A percentile compares a stretch with the other conserved stretches of the same genome.
These are phyloP conservation scores for Philypnodon macrostomus DNA, from an alignment of 2,797 vertebrate species.

Conservation along the genomic window DNA sequence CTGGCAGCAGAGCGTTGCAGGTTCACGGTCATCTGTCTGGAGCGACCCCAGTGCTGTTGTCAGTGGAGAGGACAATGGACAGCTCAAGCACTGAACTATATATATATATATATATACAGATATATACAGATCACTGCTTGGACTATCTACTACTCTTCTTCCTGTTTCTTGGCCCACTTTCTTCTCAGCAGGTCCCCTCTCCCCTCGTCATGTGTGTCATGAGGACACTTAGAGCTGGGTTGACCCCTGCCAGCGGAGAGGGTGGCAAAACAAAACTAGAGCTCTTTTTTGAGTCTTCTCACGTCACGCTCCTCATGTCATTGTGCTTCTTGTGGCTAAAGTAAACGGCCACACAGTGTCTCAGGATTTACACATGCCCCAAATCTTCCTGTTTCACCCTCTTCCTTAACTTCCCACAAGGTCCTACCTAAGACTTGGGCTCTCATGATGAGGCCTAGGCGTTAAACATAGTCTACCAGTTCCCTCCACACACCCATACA, in stretches of 20 bases:
- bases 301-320: constrained; percentile 56
- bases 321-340: constrained; percentile 66
- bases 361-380: constrained; percentile 73
- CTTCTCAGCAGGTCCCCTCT: constrained; percentile 46
- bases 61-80: constrained; percentile 20
- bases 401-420: constrained; percentile 34
- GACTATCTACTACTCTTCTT: constrained; percentile 63
- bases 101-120: no score
- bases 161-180: constrained; percentile 34
- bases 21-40: constrained; percentile 42
- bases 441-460: constrained; percentile 46
- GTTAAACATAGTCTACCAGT: constrained; percentile 41
- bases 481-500: constrained; percentile 36
- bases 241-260: constrained; percentile 56
- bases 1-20: constrained; percentile 37
- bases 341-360: constrained; percentile 73
- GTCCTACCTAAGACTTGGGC: constrained; percentile 56
- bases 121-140: constrained; percentile 64
- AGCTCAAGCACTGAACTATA: constrained; percentile 61
- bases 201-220: constrained; percentile 41
- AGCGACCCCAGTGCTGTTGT: constrained; percentile 1
- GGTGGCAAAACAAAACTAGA: constrained; percentile 56
- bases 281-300: constrained; percentile 58
- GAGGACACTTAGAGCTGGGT: constrained; percentile 50
- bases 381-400: constrained; percentile 18